Evolutionary conservation across 2,797 vertebrate genomes (phyloP).

Genomic region (Syndactyla subalaris): DNA sequence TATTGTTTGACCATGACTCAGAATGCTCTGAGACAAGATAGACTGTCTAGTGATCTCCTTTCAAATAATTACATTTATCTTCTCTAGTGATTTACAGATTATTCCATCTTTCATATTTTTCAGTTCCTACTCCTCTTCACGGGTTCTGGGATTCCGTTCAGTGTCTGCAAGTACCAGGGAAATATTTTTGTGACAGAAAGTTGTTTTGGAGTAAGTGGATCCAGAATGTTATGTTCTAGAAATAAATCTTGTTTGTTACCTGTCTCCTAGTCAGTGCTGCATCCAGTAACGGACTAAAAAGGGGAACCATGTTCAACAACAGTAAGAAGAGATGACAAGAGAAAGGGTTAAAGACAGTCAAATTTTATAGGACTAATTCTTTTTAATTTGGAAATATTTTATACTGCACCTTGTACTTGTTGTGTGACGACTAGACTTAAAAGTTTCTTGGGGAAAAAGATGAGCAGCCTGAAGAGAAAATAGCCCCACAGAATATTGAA

Average conservation of each 20-base stretch:
- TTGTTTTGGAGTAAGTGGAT: not conserved
- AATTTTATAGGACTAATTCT: not conserved
- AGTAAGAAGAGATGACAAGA: not conserved
- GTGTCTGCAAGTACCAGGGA: not conserved
- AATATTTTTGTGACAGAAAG: not conserved
- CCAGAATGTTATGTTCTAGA: not conserved
- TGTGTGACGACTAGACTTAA: not conserved
- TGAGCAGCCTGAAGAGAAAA: constrained; percentile 14
- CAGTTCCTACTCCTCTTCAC: not conserved
- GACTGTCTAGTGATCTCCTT: not conserved
- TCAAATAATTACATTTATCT: not conserved
- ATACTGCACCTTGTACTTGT: not conserved
- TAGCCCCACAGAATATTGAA: constrained; percentile 26
- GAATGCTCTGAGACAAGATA: not conserved
- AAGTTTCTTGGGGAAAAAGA: not conserved
- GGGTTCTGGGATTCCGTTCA: not conserved
- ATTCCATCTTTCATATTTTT: not conserved
- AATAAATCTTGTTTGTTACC: not conserved
- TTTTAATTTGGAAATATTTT: not conserved
- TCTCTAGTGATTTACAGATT: not conserved
- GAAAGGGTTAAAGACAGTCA: not conserved
- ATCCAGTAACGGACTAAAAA: not conserved
- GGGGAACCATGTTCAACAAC: not conserved
- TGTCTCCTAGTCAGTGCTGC: not conserved
- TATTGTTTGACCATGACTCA: not conserved